Base-by-base conservation (phyloP, 2,797 vertebrate genomes). In the Falco naumanni region DNA sequence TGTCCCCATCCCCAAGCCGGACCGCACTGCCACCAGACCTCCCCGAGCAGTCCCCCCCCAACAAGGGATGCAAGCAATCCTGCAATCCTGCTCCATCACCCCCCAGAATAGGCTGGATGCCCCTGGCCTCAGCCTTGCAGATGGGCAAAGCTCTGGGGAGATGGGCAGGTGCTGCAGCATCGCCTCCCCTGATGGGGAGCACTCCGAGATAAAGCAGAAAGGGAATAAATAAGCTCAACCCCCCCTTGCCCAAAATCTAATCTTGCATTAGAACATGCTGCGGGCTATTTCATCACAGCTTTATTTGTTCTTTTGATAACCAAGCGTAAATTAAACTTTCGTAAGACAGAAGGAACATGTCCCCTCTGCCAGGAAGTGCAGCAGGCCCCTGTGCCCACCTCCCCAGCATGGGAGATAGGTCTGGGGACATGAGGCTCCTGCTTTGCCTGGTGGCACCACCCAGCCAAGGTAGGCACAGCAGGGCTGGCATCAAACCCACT, bases 301-400 rank as follows among this genome's bases (percentile, higher is more conserved):
- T 94, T 97, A 96, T 97, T 97, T 97, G 97, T 84, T 95, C 97
- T 94, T 94, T 82, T 70, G 66, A 93, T 96, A 89, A 71, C 65
- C 5, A 87, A 91, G 88, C 13, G 47, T 93, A 95, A 97, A 96
- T 93, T 95, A 96, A 97, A 97, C 95, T 97, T 97, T 89, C 96
- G 87, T 93, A 91, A 93, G 92, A 84, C 64, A 74, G 6, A 28
- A 92, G 64, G 60, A 96, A 88, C 37, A 33, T 29, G 6, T 77
- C 84, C 51, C 43, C 77, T 14, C 72, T 5, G 76, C 81, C 5
- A 34, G 57, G 13, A 56, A 95, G 87, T 5, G 5, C 29, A 2
- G 41, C 3, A 3, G 59, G 43, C 10, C 21, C 61, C 85, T 11
- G 22, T 11, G 33, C n/a, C 59, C 93, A 26, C 59, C 45, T 72